Evolutionary conservation across 2,113 vertebrate genomes (phyloP), one percentile per base, ranked within the genome.

Genomic region (Diadophis punctatus): DNA sequence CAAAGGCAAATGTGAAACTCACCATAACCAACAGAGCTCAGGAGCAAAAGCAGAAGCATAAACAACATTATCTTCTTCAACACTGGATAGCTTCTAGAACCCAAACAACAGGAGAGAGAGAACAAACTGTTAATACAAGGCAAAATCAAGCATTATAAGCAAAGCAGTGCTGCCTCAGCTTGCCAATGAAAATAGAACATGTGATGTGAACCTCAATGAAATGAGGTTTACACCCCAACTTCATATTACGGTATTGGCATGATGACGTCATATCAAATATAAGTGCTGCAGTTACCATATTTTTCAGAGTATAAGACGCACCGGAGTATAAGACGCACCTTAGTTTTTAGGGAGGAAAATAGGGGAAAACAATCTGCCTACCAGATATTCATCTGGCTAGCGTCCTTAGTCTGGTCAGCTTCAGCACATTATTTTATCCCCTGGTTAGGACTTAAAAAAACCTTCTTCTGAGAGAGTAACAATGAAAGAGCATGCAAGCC

Each of bases 31-130:
- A 95, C 90, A n/a, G 95, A 95, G 0, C 95, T 30, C 0, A 98
- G 96, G 34, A 98, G 92, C 23, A 98, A 86, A 23, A 98, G 95
- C 9, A 98, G 88, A 1, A 97, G 55, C 0, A 98, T 94, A 53
- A 97, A 94, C 85, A 97, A 88, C 12, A 98, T 89, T 18, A 93
- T 96, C 0, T 94, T 96, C 96, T 97, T 98, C 94, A 98, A 93
- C 90, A 91, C 46, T 0, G 94, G 96, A 91, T 97, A 96, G 63
- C 94, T 94, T 95, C 98, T 98, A 91, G 84, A 5, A 8, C 84
- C 52, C 52, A 85, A 74, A 94, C 14, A 86, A 2, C 0, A 0
- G 39, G 5, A 87, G 84, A 88, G 87, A 92, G 80, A 87, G 6
- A 87, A 56, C 0, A 8, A 85, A 90, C 51, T 27, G 10, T 52